A percentile compares a stretch with the other conserved stretches of the same genome.
These are phyloP conservation scores for Gadus macrocephalus DNA, from an alignment of 2,113 vertebrate genomes.

Conservation along the genomic window DNA sequence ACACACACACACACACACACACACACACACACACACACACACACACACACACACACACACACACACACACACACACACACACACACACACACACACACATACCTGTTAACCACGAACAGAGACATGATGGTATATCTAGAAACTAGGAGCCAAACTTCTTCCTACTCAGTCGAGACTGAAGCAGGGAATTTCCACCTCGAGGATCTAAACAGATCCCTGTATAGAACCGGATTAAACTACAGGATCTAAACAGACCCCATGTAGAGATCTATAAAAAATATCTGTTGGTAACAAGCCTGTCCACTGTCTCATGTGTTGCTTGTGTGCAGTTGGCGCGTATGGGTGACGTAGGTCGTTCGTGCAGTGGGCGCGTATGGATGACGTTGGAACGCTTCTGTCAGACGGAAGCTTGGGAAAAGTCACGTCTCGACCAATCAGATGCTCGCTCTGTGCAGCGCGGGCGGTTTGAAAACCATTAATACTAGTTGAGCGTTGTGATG, in stretches of 20 bases:
- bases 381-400: neutral
- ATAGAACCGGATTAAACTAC: too few species aligned
- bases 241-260: too few species aligned
- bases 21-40: too few species aligned
- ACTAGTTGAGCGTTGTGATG: neutral
- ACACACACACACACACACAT: neutral
- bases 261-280: too few species aligned
- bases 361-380: neutral
- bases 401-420: neutral
- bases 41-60: too few species aligned
- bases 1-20: too few species aligned
- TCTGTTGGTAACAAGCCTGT: too few species aligned
- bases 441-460: neutral
- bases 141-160: too few species aligned
- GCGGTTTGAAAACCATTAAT: neutral
- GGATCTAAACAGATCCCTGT: too few species aligned
- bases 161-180: too few species aligned
- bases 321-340: neutral
- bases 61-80: too few species aligned
- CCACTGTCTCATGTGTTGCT: neutral
- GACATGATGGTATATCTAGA: slow-evolving; percentile 43
- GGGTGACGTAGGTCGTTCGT: neutral
- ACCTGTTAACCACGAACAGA: slow-evolving; percentile 67
- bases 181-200: too few species aligned
- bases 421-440: slow-evolving; percentile 18